Evolutionary conservation across 2,888 invertebrate species (phyloP).

Genomic region (Caenorhabditis sp.): DNA sequence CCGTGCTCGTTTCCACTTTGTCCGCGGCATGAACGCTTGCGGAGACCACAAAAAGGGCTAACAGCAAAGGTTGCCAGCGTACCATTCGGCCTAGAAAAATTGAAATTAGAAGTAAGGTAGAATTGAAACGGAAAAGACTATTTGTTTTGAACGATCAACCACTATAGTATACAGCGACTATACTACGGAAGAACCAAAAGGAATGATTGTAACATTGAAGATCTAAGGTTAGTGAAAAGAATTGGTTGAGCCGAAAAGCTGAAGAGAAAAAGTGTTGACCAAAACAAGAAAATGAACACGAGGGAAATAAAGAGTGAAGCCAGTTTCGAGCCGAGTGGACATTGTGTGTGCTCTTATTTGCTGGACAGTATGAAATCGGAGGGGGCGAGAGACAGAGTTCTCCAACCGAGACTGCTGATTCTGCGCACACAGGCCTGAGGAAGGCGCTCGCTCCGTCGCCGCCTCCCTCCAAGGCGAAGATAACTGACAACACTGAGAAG

Average conservation of each 20-base stretch:
- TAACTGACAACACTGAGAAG: slow-evolving; percentile 52
- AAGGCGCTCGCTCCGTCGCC: slow-evolving; percentile 55
- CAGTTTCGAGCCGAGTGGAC: slow-evolving; percentile 61
- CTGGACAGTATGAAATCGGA: slow-evolving; percentile 58
- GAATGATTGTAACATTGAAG: background rate
- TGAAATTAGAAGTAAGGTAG: background rate
- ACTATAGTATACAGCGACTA: too few relatives aligned
- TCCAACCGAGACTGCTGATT: slow-evolving; percentile 25
- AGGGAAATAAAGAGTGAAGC: slow-evolving; percentile 56
- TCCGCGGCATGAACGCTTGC: slow-evolving; percentile 22
- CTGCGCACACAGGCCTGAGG: slow-evolving; percentile 16
- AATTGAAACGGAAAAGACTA: too few relatives aligned
- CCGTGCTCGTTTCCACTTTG: slow-evolving; percentile 15
- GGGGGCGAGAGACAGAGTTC: slow-evolving; percentile 39
- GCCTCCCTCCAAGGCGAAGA: slow-evolving; percentile 25
- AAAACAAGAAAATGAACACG: slow-evolving; percentile 45
- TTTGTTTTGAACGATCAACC: too few relatives aligned
- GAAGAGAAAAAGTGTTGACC: background rate
- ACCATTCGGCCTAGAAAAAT: slow-evolving; percentile 44
- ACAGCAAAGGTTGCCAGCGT: slow-evolving; percentile 49
- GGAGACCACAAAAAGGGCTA: slow-evolving; percentile 38
- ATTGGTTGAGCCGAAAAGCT: background rate
- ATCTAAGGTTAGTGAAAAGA: too few relatives aligned
- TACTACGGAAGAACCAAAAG: too few relatives aligned
- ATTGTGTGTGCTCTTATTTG: slow-evolving; percentile 61